Conservation (phyloP, 2,888 invertebrate genomes). For the Nysson spinosus region DNA sequence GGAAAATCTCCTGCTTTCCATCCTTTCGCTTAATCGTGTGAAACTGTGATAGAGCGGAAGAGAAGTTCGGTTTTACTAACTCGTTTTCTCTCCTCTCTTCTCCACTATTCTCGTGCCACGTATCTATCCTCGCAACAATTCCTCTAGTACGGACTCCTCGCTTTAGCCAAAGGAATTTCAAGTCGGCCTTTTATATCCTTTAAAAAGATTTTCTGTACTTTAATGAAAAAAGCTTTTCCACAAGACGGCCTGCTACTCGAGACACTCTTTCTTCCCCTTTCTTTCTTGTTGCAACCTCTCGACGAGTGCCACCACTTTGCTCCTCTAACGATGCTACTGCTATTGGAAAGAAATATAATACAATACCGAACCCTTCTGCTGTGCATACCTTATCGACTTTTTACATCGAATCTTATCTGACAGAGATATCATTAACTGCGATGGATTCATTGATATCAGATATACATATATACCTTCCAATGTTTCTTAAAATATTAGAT, state of each 20-base stretch:
- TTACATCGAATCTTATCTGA: conserved; percentile 13
- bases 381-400: conserved; percentile 6
- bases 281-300: background rate
- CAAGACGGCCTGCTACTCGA: conserved; percentile 33
- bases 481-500: too few relatives aligned
- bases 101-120: conserved; percentile 3
- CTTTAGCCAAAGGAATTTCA: conserved; percentile 52
- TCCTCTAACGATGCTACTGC: background rate
- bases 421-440: too few relatives aligned
- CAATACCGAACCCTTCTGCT: conserved; percentile 15
- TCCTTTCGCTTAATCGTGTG: background rate
- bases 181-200: conserved; percentile 51
- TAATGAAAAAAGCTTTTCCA: conserved; percentile 59
- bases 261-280: conserved; percentile 16
- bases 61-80: conserved; percentile 35
- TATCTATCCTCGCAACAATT: conserved; percentile 46
- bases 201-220: conserved; percentile 57
- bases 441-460: too few relatives aligned
- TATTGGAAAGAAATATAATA: conserved; percentile 25
- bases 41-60: too few relatives aligned
- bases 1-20: conserved; percentile 23
- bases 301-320: background rate
- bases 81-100: conserved; percentile 25
- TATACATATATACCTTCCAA: too few relatives aligned
- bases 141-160: conserved; percentile 32